Evolutionary conservation across 2,797 vertebrate species (phyloP), one percentile per base, ranked within the genome.

Genomic region (Gymnoscopelus microlampas): DNA sequence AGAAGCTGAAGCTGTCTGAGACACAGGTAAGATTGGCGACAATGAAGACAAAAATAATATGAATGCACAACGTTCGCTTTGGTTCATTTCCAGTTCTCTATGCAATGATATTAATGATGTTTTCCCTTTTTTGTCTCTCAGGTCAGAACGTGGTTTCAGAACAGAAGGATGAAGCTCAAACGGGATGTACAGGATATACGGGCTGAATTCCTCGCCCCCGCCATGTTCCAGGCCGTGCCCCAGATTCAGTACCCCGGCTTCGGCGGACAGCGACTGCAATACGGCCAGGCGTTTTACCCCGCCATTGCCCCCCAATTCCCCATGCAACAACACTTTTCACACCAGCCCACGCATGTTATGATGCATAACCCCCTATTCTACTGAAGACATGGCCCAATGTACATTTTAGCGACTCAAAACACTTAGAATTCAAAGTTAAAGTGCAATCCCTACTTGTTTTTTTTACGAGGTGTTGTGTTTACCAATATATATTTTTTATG

Each of bases 61-160:
- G 15, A 29, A 49, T 2, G 32, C n/a, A 8, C 24, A 19, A 1
- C 15, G 15, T 24, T 14, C 26, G 5, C 11, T 3, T 32, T 15
- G 35, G 6, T 29, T 6, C 12, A 24, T 12, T 11, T 24, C 13
- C 24, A 10, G 3, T 13, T 14, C 11, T 15, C 3, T 53, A 4
- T 11, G 2, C 51, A 2, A 29, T 56, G 3, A 59, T 63, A 12
- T 13, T 11, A 35, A 71, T 13, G 0, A 2, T 49, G 47, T 1
- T 14, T 2, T 9, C 2, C 39, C 6, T 5, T 44, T 23, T 57
- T 32, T 23, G 48, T 71, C 3, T 77, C 68, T 48, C 68, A 97
- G 95, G 91, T 96, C 55, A 94, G 96, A 86, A 97, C 95, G 0
- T 97, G 96, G 95, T 97, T 98, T 81, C 95, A 98, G 85, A 98